Percentiles rank a stretch among this genome's conserved stretches.
phyloP scores from a whole-genome alignment of 2,888 invertebrate species.

The Chironomus riparius region DNA sequence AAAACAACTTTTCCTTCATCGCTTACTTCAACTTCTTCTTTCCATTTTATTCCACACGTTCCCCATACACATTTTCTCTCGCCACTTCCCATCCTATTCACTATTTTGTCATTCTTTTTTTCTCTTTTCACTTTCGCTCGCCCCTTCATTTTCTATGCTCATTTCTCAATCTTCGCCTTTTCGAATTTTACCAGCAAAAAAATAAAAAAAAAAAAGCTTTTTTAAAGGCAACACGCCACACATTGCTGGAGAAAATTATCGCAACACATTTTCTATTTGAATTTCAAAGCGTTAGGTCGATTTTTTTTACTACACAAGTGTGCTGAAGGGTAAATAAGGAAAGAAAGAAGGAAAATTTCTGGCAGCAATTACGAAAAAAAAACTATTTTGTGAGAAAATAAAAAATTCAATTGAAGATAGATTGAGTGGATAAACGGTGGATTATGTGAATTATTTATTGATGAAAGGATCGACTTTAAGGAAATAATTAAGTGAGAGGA shows the following conservation, averaged over 20 bases:
- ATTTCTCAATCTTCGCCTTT: constrained; percentile 3
- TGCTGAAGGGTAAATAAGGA: neutral
- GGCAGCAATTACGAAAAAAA: neutral
- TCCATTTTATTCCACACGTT: no score
- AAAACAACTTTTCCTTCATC: no score
- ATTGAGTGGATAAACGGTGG: no score
- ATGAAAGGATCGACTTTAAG: no score
- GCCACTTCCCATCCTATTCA: neutral
- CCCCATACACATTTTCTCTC: no score
- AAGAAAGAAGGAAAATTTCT: neutral
- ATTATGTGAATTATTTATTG: no score
- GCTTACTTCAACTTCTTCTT: no score
- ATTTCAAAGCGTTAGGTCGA: constrained; percentile 13
- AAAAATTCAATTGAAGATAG: no score
- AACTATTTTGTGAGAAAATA: neutral
- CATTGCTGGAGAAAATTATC: neutral
- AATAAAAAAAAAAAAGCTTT: neutral
- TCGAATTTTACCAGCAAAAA: neutral
- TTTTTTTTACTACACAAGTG: neutral
- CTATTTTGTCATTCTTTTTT: neutral
- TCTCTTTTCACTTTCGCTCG: neutral
- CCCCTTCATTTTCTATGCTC: neutral
- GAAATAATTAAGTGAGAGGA: no score
- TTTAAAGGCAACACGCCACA: constrained; percentile 4
- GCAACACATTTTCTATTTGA: constrained; percentile 23